A percentile compares a stretch with the other conserved stretches of the same genome.
These are phyloP conservation scores for Mizuhopecten yessoensis DNA, from an alignment of 1,140 invertebrate genomes.

Conservation along the genomic window DNA sequence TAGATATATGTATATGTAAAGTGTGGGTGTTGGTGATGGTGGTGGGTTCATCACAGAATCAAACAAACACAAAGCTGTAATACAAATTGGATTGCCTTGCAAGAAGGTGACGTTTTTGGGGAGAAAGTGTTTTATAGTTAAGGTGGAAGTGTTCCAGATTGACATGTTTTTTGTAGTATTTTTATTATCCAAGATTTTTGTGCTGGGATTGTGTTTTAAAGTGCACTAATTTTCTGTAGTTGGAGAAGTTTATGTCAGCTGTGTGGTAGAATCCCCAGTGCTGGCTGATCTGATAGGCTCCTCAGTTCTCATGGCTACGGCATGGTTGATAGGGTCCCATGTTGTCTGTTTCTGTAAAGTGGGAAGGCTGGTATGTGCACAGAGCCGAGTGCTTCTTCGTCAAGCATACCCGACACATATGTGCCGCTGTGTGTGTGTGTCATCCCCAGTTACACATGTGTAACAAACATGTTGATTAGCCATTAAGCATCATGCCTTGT, in stretches of 20 bases:
- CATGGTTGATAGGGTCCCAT: background rate
- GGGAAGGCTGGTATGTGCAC: slow-evolving; percentile 1
- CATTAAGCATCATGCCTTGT: slow-evolving; percentile 31
- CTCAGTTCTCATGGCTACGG: background rate
- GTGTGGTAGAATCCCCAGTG: background rate
- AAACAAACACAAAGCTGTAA: background rate
- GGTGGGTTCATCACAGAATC: background rate
- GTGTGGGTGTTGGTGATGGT: too few species aligned
- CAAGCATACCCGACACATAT: background rate
- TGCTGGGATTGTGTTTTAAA: background rate
- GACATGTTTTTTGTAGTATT: background rate
- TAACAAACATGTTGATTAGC: background rate
- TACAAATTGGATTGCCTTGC: background rate
- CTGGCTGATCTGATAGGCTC: background rate
- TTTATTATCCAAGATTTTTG: background rate
- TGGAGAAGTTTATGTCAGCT: background rate
- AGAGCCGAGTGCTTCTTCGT: background rate
- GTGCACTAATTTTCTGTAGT: background rate
- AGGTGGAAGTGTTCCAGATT: background rate
- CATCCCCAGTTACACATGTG: background rate
- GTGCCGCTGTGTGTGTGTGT: background rate
- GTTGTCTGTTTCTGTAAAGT: slow-evolving; percentile 29
- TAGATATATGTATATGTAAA: too few species aligned
- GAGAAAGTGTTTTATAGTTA: background rate
- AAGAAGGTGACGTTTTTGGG: background rate